phyloP scores from a whole-genome alignment of 1,140 invertebrate genomes.

The Sitobion miscanthi region DNA sequence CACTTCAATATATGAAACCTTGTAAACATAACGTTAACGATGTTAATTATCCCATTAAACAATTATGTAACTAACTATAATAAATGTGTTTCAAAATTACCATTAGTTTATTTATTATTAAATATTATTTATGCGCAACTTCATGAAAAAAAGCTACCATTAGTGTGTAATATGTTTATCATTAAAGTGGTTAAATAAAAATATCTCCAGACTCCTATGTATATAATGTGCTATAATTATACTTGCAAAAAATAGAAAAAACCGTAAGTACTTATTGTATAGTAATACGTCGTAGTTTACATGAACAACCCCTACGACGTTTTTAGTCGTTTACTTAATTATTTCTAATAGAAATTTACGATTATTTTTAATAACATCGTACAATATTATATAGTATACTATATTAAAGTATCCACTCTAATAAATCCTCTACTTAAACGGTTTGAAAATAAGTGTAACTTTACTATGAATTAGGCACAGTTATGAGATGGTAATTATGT shows the following conservation, averaged over 20 bases:
- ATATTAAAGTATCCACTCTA: too few species aligned
- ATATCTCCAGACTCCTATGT: background rate
- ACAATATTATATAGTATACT: background rate
- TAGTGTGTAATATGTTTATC: background rate
- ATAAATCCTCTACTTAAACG: background rate
- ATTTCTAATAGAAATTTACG: background rate
- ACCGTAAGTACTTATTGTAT: background rate
- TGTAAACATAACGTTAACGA: background rate
- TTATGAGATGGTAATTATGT: too few species aligned
- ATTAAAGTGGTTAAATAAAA: background rate
- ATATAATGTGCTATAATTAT: background rate
- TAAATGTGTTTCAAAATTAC: background rate
- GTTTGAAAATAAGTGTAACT: background rate
- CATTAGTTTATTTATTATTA: conserved; percentile 3
- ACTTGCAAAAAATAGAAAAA: background rate
- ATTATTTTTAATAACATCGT: background rate
- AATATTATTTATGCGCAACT: background rate
- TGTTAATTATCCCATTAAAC: background rate
- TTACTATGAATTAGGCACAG: background rate
- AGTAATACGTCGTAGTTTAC: background rate
- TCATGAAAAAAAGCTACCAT: background rate
- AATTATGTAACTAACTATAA: conserved; percentile 3
- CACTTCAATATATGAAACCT: background rate
- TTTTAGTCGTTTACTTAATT: background rate
- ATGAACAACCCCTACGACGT: background rate